Base-by-base conservation (phyloP, 2,888 invertebrate species). In the Lasius platythorax region DNA sequence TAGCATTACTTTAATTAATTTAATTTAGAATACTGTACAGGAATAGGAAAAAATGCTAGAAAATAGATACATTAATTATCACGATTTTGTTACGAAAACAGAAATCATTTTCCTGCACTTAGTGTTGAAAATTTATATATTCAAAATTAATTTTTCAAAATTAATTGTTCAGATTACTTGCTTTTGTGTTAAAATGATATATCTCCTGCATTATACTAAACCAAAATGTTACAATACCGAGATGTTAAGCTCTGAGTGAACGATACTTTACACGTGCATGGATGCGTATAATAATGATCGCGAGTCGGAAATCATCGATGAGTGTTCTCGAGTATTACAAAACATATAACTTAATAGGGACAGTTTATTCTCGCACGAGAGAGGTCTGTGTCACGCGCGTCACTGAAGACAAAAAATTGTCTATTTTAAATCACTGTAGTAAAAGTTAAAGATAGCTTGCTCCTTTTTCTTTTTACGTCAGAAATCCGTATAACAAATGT, bases 1-100 rank as follows among this genome's bases (percentile, higher is more conserved):
- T 58, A 56, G 11, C 18, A 56, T 56, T 73, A 63, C 63, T 75
- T 11, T 46, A 33, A 75, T 50, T 64, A 64, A 33, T 64, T 74
- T 23, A 75, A 50, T 46, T 64, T 58, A 2, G 18, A 58, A 73
- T 73, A 40, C 40, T 23, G 5, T 28, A 28, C 5, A 5, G n/a
- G 2, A n/a, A 58, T 3, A 12, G 3, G 37, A 37, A 23, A 58
- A 23, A 28, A 58, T 58, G 23, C 11, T 23, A 23, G 3, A 46
- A 15, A 12, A 23, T 23, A 23, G 2, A 15, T 46, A 46, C 12
- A 37, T 18, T 28, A n/a, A 28, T 58, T 58, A 30, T 53, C n/a
- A 50, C 3, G 0, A 46, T 46, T 46, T 46, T 3, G 3, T 46
- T 37, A 37, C 15, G 4, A 46, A 53, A 23, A 58, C 28, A 23